These are phyloP conservation scores for Myopa testacea DNA, from an alignment of 2,888 invertebrate species.

Conservation along the genomic window DNA sequence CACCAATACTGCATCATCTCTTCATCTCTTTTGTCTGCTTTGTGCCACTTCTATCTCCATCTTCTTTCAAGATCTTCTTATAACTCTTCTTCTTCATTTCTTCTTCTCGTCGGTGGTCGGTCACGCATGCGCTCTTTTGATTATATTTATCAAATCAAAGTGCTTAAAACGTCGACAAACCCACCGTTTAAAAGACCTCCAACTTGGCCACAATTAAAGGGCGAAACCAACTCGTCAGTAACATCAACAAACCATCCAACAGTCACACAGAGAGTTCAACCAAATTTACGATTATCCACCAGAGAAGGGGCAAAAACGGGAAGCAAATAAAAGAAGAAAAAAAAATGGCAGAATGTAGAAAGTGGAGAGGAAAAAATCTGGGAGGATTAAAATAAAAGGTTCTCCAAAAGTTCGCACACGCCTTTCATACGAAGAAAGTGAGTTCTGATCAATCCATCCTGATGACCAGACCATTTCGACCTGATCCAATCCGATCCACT, in stretches of 20 bases:
- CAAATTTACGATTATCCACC: neutral
- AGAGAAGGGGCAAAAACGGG: neutral
- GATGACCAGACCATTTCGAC: neutral
- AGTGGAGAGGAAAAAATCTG: neutral
- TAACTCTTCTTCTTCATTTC: neutral
- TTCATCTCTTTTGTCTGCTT: no score
- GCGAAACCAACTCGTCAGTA: slow-evolving; percentile 12
- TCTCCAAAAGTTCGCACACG: no score
- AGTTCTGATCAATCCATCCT: slow-evolving; percentile 1
- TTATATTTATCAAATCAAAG: slow-evolving; percentile 66
- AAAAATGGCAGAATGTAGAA: neutral
- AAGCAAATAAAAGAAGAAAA: neutral
- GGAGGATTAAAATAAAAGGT: neutral
- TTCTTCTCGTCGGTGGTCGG: slow-evolving; percentile 26
- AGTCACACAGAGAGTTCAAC: no score
- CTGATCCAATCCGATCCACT: neutral
- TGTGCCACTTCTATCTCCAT: no score
- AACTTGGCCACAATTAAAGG: slow-evolving; percentile 2
- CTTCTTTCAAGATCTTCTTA: neutral
- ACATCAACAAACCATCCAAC: neutral
- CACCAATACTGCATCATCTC: no score
- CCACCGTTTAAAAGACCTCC: slow-evolving; percentile 50
- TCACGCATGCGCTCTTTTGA: slow-evolving; percentile 62
- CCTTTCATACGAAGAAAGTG: neutral
- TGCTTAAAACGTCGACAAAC: slow-evolving; percentile 62